Conservation (phyloP, 2,113 vertebrate genomes). For the Poicephalus gulielmi region DNA sequence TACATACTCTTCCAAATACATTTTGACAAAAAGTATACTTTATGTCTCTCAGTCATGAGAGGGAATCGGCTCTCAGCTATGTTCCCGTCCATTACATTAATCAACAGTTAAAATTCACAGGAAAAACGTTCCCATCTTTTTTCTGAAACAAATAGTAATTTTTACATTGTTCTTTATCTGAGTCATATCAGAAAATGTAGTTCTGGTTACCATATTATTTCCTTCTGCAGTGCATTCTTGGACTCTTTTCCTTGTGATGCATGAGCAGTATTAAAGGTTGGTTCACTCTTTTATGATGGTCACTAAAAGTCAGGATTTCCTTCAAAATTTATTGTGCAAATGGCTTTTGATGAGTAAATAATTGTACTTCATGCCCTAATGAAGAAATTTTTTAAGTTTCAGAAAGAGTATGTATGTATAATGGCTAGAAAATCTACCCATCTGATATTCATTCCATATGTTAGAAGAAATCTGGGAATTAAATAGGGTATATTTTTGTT, state of each 20-base stretch:
- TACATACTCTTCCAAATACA: not conserved
- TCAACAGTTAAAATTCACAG: not conserved
- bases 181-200: conserved; percentile 18
- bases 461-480: not conserved
- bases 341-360: not conserved
- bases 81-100: not conserved
- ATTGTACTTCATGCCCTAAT: not conserved
- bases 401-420: not conserved
- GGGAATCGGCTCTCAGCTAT: not conserved
- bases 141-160: not conserved
- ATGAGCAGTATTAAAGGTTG: not conserved
- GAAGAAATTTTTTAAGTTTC: not conserved
- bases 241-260: not conserved
- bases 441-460: not conserved
- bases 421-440: not conserved
- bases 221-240: not conserved
- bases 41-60: not conserved
- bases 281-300: not conserved
- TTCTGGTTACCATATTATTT: conserved; percentile 23
- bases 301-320: not conserved
- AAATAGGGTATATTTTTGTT: not conserved
- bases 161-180: not conserved
- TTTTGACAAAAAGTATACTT: not conserved
- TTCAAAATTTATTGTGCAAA: not conserved
- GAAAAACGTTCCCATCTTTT: not conserved